Evolutionary conservation across 2,888 invertebrate species (phyloP), one percentile per base, ranked within the genome.

Genomic region (Alviniconcha strummeri): DNA sequence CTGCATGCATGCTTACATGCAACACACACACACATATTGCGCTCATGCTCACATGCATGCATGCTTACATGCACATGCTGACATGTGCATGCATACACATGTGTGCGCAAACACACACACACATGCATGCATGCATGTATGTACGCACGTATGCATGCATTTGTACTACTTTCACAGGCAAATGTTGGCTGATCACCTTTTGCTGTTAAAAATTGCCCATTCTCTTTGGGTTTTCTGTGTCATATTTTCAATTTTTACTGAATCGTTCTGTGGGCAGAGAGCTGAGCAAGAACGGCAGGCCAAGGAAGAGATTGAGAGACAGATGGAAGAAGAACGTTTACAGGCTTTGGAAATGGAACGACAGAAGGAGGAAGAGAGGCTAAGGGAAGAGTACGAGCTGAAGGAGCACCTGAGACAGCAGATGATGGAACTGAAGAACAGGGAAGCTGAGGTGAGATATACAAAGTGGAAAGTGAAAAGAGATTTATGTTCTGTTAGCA

Each of bases 401-500:
- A 90, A 90, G 83, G 86, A 89, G 19, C 87, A 90, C 57, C 87
- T 93, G 75, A 88, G 89, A 83, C 86, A 90, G 76, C 93, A 93
- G 84, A 92, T 93, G 91, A 80, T 86, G 17, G 93, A 93, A 83
- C 87, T 93, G 15, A 91, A 89, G 82, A 87, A 89, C n/a, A 90
- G 91, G 79, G 93, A 93, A 84, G 86, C 82, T 74, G 92, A 93
- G 90, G 92, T 92, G 83, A 84, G 87, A 4, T 36, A 5, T 19
- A 56, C 15, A 13, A 5, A 78, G 8, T 75, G 15, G n/a, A 69
- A 17, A 15, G 4, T 13, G 15, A 64, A 9, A 64, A 64, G 9
- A 64, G 64, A 64, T 64, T 64, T 64, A 36, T 36, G 36, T 36
- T 36, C 36, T 1, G 36, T 36, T 3, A 36, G 36, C 36, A 36